Evolutionary conservation across 1,140 invertebrate genomes (phyloP).

Genomic region (Telenomus remus): DNA sequence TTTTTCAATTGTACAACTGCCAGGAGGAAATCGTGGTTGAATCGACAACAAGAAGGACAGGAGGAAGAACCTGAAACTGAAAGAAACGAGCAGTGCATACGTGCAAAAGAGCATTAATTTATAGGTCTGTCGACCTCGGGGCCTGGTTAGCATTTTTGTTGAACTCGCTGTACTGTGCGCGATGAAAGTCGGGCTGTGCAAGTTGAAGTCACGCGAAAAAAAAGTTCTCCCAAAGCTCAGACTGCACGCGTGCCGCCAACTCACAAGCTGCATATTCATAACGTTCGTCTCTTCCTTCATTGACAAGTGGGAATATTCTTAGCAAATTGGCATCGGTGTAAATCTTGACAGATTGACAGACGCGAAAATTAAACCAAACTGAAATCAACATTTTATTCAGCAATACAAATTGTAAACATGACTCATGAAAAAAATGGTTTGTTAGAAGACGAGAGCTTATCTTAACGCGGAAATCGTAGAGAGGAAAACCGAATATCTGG

Average conservation of each 20-base stretch:
- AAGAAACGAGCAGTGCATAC: constrained; percentile 15
- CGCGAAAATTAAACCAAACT: background rate
- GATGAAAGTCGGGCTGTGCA: constrained; percentile 28
- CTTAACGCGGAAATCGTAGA: constrained; percentile 10
- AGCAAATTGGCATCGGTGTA: background rate
- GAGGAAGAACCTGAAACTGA: background rate
- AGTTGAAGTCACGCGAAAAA: constrained; percentile 32
- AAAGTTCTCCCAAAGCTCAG: constrained; percentile 22
- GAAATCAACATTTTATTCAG: background rate
- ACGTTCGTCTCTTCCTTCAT: constrained; percentile 11
- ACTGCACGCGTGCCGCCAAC: constrained; percentile 2
- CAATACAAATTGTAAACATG: too few species aligned
- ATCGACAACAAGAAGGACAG: constrained; percentile 2
- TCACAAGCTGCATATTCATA: constrained; percentile 24
- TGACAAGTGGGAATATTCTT: constrained; percentile 13
- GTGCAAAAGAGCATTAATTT: constrained; percentile 11
- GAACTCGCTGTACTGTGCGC: constrained; percentile 1
- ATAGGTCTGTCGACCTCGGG: constrained; percentile 23
- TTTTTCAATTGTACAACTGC: too few species aligned
- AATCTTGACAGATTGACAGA: background rate
- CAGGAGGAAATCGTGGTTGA: background rate
- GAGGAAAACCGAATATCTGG: constrained; percentile 24
- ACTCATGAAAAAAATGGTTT: constrained; percentile 10
- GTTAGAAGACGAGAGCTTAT: constrained; percentile 15
- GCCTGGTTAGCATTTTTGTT: constrained; percentile 39